phyloP scores from a whole-genome alignment of 2,888 invertebrate genomes.

The Ellobium chinense region DNA sequence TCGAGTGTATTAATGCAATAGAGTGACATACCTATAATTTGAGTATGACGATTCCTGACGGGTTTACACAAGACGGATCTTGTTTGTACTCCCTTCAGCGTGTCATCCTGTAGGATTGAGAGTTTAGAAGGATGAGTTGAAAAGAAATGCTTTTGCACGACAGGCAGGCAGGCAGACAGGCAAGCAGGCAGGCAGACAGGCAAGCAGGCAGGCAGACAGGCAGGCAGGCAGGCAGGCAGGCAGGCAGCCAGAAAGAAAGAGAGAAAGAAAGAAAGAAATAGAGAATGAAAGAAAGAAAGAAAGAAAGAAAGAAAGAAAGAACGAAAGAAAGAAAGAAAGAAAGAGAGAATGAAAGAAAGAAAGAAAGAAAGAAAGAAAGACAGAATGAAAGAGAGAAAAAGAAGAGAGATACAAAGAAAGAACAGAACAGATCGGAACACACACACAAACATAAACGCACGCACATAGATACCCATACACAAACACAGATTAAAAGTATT shows the following conservation, averaged over 20 bases:
- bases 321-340: background rate
- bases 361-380: background rate
- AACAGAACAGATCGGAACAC: background rate
- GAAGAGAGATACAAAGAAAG: background rate
- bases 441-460: background rate
- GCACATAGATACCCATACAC: background rate
- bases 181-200: background rate
- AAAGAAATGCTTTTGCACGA: background rate
- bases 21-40: slow-evolving; percentile 80
- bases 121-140: background rate
- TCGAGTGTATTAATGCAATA: too few species aligned
- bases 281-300: background rate
- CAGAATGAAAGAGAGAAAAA: background rate
- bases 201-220: background rate
- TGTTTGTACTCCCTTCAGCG: slow-evolving; percentile 77
- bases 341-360: background rate
- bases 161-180: background rate
- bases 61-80: slow-evolving; percentile 81
- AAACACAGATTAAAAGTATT: background rate
- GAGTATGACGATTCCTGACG: slow-evolving; percentile 80
- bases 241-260: background rate
- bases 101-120: slow-evolving; percentile 68
- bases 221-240: background rate
- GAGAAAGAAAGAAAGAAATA: background rate
- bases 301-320: background rate